These are phyloP conservation scores for Pelodiscus sinensis DNA, from an alignment of 2,113 vertebrate genomes.

Conservation along the genomic window DNA sequence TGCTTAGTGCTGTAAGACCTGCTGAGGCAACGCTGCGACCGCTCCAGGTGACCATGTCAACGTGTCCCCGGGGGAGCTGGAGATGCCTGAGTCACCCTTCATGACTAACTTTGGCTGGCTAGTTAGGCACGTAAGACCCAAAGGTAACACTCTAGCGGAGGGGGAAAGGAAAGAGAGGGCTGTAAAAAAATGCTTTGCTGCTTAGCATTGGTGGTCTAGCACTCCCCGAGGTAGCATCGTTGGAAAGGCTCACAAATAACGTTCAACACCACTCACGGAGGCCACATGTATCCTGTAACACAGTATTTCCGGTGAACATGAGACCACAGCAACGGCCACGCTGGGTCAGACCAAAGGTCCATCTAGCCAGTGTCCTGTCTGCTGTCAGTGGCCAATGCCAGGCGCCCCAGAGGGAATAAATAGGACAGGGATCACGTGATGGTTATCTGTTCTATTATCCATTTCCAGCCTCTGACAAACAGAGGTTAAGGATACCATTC, in stretches of 20 bases:
- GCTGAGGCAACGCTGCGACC: neutral
- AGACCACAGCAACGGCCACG: too few species aligned
- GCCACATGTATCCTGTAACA: neutral
- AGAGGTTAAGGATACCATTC: too few species aligned
- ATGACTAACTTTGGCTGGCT: neutral
- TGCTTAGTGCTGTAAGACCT: neutral
- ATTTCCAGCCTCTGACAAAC: too few species aligned
- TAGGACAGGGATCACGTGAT: too few species aligned
- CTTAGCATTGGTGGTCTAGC: neutral
- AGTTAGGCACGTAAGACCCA: neutral
- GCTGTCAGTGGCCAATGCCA: too few species aligned
- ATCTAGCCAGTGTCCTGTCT: too few species aligned
- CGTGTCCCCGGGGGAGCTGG: neutral
- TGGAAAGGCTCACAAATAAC: fast-evolving
- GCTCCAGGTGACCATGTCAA: neutral
- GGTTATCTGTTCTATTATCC: too few species aligned
- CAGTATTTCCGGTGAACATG: neutral
- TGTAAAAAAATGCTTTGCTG: fast-evolving
- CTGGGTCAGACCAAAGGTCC: too few species aligned
- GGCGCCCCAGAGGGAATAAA: too few species aligned
- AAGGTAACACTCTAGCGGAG: neutral
- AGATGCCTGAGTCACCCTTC: neutral
- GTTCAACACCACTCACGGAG: too few species aligned
- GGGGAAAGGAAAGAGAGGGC: neutral
- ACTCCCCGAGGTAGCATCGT: neutral